Conservation (phyloP, 35 echinoderm and acorn worm genomes). For the Eucidaris tribuloides region DNA sequence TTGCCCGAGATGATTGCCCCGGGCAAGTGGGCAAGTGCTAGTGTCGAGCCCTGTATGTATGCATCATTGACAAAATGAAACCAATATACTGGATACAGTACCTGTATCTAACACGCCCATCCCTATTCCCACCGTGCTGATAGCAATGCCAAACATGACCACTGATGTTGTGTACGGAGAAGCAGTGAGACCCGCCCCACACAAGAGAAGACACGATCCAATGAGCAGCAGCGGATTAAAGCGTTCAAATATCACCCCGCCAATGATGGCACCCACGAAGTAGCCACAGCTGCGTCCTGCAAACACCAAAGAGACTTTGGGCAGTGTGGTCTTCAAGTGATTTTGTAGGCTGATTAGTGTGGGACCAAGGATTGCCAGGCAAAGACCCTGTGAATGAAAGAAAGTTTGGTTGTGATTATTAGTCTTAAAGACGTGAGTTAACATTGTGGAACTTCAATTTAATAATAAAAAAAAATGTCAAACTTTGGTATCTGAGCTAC, state of each 20-base stretch:
- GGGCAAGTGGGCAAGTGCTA: too few relatives aligned
- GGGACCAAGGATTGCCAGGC: slow-evolving; percentile 27
- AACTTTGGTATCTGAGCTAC: too few relatives aligned
- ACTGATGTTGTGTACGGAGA: neutral
- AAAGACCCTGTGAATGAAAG: slow-evolving; percentile 24
- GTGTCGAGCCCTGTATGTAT: too few relatives aligned
- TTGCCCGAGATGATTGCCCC: too few relatives aligned
- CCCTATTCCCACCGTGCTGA: slow-evolving; percentile 29
- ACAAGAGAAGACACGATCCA: neutral
- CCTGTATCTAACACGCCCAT: slow-evolving; percentile 65
- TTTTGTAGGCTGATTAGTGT: slow-evolving; percentile 3
- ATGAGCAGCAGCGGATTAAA: slow-evolving; percentile 40
- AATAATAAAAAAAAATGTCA: too few relatives aligned
- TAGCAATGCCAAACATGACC: neutral
- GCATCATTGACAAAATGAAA: too few relatives aligned
- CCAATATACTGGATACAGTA: too few relatives aligned
- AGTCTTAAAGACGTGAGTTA: too few relatives aligned
- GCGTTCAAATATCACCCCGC: slow-evolving; percentile 26
- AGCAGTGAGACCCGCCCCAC: slow-evolving; percentile 13
- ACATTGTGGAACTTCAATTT: too few relatives aligned
- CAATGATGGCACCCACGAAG: slow-evolving; percentile 15
- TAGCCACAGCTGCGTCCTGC: slow-evolving; percentile 38
- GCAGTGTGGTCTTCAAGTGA: neutral
- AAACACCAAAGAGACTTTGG: slow-evolving; percentile 39
- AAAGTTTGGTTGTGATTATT: too few relatives aligned